Base-by-base conservation (phyloP, 2,113 vertebrate genomes). In the Silurus glanis region DNA sequence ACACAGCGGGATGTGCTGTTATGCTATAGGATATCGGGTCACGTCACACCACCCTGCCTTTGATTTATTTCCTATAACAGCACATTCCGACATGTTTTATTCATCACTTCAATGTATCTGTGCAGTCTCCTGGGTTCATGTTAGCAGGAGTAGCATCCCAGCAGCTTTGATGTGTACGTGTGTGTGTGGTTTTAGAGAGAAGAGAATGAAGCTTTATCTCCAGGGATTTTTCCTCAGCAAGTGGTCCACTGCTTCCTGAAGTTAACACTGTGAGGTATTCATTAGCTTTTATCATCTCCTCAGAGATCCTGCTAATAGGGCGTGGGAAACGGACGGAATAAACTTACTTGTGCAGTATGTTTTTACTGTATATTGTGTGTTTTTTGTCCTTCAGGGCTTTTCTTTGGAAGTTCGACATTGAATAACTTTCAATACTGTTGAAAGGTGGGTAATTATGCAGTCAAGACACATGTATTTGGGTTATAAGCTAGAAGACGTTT, bases 261-360 rank as follows among this genome's bases (percentile, higher is more conserved):
- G 16, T 69, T 51, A 56, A 83, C 51, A 69, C 62, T 58, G 51
- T 19, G 55, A 56, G 82, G 53, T 53, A 64, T 76, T 85, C 74
- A 78, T 85, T 85, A 55, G 14, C n/a, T 23, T 17, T 59, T 16
- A 3, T 78, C 17, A 79, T 45, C 56, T 85, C 74, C 58, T 64
- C n/a, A 62, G 74, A 79, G 59, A 85, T 85, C 13, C 49, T 85
- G 17, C 61, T 66, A 85, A 79, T 55, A 17, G 72, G 37, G 83
- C 10, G 25, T 64, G 3, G n/a, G 49, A 53, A 75, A 64, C 6
- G n/a, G n/a, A 25, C n/a, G 9, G 45, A 2, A 66, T 64, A 67
- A 47, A 66, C 23, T 0, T 58, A 13, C 8, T 0, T 72, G 53
- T 61, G 13, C 13, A 16, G 28, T 75, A 23, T 47, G 49, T 84